phyloP scores from a whole-genome alignment of 1,140 invertebrate species.

The Nylanderia fulva region DNA sequence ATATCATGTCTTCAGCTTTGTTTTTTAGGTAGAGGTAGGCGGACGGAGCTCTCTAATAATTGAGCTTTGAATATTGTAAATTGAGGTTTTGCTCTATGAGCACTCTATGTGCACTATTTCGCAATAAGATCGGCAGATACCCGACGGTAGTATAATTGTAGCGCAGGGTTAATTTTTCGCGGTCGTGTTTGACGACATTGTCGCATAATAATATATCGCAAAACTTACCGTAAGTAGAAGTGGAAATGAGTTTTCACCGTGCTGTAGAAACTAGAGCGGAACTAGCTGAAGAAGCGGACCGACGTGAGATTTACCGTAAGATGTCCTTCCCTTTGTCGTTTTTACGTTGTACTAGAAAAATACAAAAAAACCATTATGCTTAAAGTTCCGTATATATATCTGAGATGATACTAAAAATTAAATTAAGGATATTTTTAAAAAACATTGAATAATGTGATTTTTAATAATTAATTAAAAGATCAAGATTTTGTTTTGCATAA shows the following conservation, averaged over 20 bases:
- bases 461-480: background rate
- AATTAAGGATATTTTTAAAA: background rate
- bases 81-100: background rate
- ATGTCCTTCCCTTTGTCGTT: constrained; percentile 32
- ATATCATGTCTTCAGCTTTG: background rate
- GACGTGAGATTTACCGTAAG: constrained; percentile 51
- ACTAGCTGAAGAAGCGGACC: constrained; percentile 51
- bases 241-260: constrained; percentile 62
- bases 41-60: background rate
- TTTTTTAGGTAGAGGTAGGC: background rate
- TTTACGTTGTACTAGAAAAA: background rate
- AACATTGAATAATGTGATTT: background rate
- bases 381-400: background rate
- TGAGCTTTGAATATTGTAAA: constrained; percentile 12
- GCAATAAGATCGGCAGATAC: background rate
- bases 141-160: constrained; percentile 57
- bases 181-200: constrained; percentile 41
- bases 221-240: constrained; percentile 17
- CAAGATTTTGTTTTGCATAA: background rate
- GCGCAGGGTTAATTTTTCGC: constrained; percentile 68
- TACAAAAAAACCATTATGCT: background rate
- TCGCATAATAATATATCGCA: constrained; percentile 51
- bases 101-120: background rate
- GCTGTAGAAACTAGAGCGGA: constrained; percentile 67
- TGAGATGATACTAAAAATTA: background rate